Base-by-base conservation (phyloP, 2,888 invertebrate species). In the Seira musarum region DNA sequence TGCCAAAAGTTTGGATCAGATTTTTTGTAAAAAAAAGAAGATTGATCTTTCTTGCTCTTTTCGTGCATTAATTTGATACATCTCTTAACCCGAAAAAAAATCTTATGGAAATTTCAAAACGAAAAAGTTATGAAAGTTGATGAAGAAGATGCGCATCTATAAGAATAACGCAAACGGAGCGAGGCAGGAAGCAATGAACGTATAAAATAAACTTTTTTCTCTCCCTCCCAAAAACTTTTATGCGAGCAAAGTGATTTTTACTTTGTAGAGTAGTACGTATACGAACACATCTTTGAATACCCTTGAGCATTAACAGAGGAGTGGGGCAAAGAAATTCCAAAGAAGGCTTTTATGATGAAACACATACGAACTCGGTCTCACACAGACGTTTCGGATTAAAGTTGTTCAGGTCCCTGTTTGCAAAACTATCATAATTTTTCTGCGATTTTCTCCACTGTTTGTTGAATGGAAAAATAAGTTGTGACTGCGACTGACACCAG, bases 401-500 rank as follows among this genome's bases (percentile, higher is more conserved):
- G 69, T 24, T 64, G 6, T 63, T 63, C 6, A 13, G 13, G 22
- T 63, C 63, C 19, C 24, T 8, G 40, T 40, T 40, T 40, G 40
- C 40, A 40, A 40, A 40, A 40, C 40, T 40, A 40, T 40, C 40
- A 40, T 40, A 40, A 40, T 40, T 40, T 40, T 40, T 40, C 40
- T 13, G 5, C 40, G 13, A 40, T 40, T 40, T 40, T 40, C 40
- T 40, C 13, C 40, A 8, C 40, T 40, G 40, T 40, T 40, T 8
- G 6, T 40, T 40, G 6, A 40, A 40, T 40, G 40, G 13, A 40
- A 40, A 40, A 40, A 40, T 40, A 40, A 46, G 67, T 21, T 22
- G 19, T 25, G 67, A 21, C 35, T 22, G 19, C n/a, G 67, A 21
- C 35, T 67, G 67, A 67, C 67, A 67, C 67, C 67, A 67, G 67